Evolutionary conservation across 2,888 invertebrate genomes (phyloP).

Genomic region (Dascillus cervinus): DNA sequence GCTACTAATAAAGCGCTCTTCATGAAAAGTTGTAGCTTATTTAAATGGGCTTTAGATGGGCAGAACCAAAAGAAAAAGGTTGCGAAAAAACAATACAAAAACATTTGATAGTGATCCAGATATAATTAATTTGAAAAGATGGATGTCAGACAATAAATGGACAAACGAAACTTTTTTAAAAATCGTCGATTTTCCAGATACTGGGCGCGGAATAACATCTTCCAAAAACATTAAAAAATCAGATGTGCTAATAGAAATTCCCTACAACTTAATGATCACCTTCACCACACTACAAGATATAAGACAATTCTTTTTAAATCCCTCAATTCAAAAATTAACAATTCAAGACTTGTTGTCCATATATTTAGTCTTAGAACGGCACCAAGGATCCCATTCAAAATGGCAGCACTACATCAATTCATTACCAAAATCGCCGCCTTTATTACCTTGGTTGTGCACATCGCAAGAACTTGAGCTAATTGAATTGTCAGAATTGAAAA

Average conservation of each 20-base stretch:
- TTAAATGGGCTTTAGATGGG: slow-evolving; percentile 44
- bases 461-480: slow-evolving; percentile 44
- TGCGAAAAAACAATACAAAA: slow-evolving; percentile 21
- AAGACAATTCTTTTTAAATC: no score
- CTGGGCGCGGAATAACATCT: slow-evolving; percentile 69
- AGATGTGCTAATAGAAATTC: slow-evolving; percentile 55
- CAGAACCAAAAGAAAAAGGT: slow-evolving; percentile 44
- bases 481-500: slow-evolving; percentile 51
- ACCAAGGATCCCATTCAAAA: slow-evolving; percentile 46
- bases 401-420: slow-evolving; percentile 62
- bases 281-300: no score
- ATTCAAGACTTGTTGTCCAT: slow-evolving; percentile 68
- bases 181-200: slow-evolving; percentile 53
- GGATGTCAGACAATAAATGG: slow-evolving; percentile 50
- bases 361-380: slow-evolving; percentile 63
- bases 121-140: slow-evolving; percentile 46
- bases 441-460: slow-evolving; percentile 63
- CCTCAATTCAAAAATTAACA: slow-evolving; percentile 40
- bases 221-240: slow-evolving; percentile 48
- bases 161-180: slow-evolving; percentile 49
- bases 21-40: neutral
- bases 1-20: no score
- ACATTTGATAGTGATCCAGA: slow-evolving; percentile 36
- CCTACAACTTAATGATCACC: slow-evolving; percentile 52
- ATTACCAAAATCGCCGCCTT: slow-evolving; percentile 55